Evolutionary conservation across 2,888 invertebrate genomes (phyloP).

Genomic region (Ichneumoninae sp.): DNA sequence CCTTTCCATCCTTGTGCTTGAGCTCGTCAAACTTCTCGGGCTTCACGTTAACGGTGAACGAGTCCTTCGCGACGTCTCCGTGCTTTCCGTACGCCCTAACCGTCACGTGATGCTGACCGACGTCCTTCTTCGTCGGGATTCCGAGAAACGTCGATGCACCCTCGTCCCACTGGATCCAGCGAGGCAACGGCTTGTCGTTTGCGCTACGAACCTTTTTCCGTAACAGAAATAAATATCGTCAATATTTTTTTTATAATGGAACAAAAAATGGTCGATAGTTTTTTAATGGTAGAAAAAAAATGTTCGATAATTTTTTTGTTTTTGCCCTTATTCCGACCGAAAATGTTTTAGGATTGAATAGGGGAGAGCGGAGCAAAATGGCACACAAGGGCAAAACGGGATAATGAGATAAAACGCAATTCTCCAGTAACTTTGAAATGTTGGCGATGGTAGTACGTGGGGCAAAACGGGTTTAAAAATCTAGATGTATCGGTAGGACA

Average conservation of each 20-base stretch:
- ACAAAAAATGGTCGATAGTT: too few species aligned
- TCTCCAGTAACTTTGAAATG: too few species aligned
- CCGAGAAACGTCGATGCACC: conserved; percentile 90
- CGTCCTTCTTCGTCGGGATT: conserved; percentile 89
- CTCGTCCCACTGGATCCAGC: conserved; percentile 90
- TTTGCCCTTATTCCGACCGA: background rate
- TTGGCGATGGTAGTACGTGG: too few species aligned
- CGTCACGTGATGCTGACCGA: conserved; percentile 88
- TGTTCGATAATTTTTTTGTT: background rate
- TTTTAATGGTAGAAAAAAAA: too few species aligned
- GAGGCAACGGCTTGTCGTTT: conserved; percentile 85
- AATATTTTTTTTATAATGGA: background rate
- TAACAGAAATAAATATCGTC: conserved; percentile 11
- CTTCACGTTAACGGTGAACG: conserved; percentile 88
- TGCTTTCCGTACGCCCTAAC: conserved; percentile 86
- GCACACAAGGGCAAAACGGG: too few species aligned
- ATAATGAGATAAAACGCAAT: too few species aligned
- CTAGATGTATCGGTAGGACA: too few species aligned
- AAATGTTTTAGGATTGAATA: background rate
- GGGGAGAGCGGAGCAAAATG: too few species aligned
- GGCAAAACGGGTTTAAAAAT: too few species aligned
- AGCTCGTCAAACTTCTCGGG: conserved; percentile 76
- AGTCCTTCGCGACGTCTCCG: conserved; percentile 87
- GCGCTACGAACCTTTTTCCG: conserved; percentile 83
- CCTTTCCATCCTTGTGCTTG: conserved; percentile 79